Conservation (phyloP, 1,140 invertebrate species). For the Drosophila subobscura region DNA sequence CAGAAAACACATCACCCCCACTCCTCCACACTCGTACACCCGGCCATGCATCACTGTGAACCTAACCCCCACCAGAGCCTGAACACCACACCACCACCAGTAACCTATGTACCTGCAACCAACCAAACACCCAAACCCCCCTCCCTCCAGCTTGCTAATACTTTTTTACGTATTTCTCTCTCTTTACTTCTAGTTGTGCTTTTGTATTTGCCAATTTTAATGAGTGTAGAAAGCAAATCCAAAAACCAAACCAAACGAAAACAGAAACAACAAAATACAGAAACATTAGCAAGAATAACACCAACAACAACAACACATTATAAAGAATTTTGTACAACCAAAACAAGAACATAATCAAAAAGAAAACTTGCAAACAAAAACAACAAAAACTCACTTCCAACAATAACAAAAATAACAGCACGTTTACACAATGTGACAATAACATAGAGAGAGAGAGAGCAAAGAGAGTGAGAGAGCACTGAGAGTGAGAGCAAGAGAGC, state of each 20-base stretch:
- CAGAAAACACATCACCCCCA: constrained; percentile 19
- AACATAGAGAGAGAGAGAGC: constrained; percentile 44
- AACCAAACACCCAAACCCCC: constrained; percentile 2
- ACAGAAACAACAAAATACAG: constrained; percentile 33
- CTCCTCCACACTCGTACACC: too few species aligned
- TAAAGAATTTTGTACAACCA: constrained; percentile 44
- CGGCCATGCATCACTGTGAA: too few species aligned
- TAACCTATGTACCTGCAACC: constrained; percentile 1
- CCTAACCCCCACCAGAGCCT: too few species aligned
- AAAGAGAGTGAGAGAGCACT: constrained; percentile 11
- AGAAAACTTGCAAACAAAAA: constrained; percentile 39
- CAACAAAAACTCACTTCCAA: constrained; percentile 53
- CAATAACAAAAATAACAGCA: constrained; percentile 55
- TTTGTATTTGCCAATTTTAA: constrained; percentile 82
- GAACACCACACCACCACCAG: not conserved
- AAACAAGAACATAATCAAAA: constrained; percentile 37
- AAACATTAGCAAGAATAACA: constrained; percentile 51
- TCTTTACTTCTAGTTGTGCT: constrained; percentile 80
- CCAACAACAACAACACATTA: constrained; percentile 36
- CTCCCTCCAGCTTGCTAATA: constrained; percentile 71
- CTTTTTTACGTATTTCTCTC: constrained; percentile 78
- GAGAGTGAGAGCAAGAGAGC: constrained; percentile 8
- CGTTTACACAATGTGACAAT: constrained; percentile 76
- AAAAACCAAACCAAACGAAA: constrained; percentile 32
- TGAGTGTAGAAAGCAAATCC: constrained; percentile 72